Evolutionary conservation across 2,888 invertebrate species (phyloP), one percentile per base, ranked within the genome.

Genomic region (Cantharis flavilabris): DNA sequence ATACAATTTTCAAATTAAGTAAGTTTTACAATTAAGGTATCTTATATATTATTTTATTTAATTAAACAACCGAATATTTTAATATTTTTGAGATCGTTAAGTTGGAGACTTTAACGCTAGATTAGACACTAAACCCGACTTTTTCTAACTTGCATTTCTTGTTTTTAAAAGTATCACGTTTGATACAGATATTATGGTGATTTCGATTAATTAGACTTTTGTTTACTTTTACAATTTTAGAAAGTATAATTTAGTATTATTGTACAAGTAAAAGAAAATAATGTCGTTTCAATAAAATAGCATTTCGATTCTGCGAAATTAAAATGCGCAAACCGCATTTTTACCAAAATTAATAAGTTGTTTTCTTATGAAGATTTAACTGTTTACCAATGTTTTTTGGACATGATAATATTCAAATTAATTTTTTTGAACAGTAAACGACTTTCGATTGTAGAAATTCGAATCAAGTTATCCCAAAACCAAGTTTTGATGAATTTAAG

Each of bases 31-130:
- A 67, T 23, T 23, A 67, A 14, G 18, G 16, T 67, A 16, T 67
- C 23, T 23, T n/a, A 23, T 67, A 65, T 23, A n/a, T 67, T 26
- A 65, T 23, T 65, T 65, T 33, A 13, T 49, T 67, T 67, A 67
- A 13, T 65, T 65, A 65, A 20, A 11, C n/a, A 1, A n/a, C 3
- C 0, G 26, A 9, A 1, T 20, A 9, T 18, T 65, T 23, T 7
- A 49, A 33, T 33, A 13, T 3, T 33, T 13, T 33, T 13, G 3
- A 13, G 7, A n/a, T 49, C n/a, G 3, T 49, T 49, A 49, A 49
- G 7, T 49, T 49, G 71, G 75, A 71, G 71, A 75, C 62, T 75
- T 75, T 69, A 71, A 75, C 62, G 75, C 9, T 20, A 62, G 67
- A 67, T 71, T 28, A 75, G 71, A 71, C 14, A 13, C 62, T 18